Base-by-base conservation (phyloP, 53 echinoderm and acorn worm genomes). In the Luidia sarsii region DNA sequence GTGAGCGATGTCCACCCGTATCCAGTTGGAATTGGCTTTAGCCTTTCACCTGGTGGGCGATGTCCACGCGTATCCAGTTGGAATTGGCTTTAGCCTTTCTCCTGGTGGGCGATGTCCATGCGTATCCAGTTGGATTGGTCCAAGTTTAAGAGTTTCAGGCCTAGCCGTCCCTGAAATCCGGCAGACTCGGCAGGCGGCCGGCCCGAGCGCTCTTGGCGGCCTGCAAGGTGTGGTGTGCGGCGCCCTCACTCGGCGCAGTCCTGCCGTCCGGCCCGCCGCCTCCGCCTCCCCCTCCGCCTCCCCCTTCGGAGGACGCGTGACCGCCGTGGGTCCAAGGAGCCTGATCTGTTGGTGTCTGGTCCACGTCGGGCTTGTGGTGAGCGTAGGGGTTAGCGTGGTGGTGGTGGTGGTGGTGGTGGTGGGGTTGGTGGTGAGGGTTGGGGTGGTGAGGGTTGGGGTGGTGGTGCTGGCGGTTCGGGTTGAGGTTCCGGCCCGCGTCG, bases 131-230 rank as follows among this genome's bases (percentile, higher is more conserved):
- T n/a, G n/a, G n/a, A n/a, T n/a, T n/a, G n/a, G n/a, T n/a, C n/a
- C n/a, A n/a, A n/a, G n/a, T n/a, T n/a, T n/a, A n/a, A n/a, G n/a
- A n/a, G n/a, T n/a, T n/a, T 84, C 73, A 86, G 33, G 80, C 36
- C 67, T 66, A 32, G 24, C 57, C 80, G 8, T 86, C 87, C 37
- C 62, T 86, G 36, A 86, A 60, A 39, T 59, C 57, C 34, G 80
- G 79, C 66, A 80, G 56, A 50, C 68, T 80, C 33, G 85, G 74
- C 39, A 85, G 48, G 11, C 86, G 79, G 2, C 68, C 57, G 14
- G 67, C 79, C 53, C 77, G 39, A 15, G 80, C 80, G 60, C 87
- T 86, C 51, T 70, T 86, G 0, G 70, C 62, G 0, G 87, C 70
- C 41, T 77, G 75, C 31, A 77, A 50, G 38, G 54, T 55, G 39